Base-by-base conservation (phyloP, 2,888 invertebrate species). In the Phalera bucephala region DNA sequence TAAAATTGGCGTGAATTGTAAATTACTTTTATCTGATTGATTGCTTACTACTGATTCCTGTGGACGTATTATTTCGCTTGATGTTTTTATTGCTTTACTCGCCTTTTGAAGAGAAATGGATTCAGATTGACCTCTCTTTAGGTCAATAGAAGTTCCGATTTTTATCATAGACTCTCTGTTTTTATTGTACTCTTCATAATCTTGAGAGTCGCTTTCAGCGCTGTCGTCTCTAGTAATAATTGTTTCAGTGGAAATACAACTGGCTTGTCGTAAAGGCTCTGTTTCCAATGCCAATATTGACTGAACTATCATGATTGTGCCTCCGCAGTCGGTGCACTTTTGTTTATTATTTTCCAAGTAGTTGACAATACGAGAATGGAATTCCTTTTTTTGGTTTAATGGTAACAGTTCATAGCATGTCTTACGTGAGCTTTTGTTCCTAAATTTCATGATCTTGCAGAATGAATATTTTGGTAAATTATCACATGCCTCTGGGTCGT, bases 381-480 rank as follows among this genome's bases (percentile, higher is more conserved):
- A 88, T 54, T 91, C 90, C 47, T 86, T 91, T 51, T 88, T 91
- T 49, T 92, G 91, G 49, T 89, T 90, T 5, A 85, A 67, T 0
- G 91, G 85, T 12, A 92, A 64, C 17, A 91, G 59, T 47, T 91
- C 90, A 51, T 92, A 92, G 36, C 91, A 89, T 0, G 91, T 80
- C 40, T 80, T 78, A 47, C 89, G 81, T 23, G 92, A 87, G 34
- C 74, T 82, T 43, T 75, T 82, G 45, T 82, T 89, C 64, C 83
- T 88, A 55, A 93, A 93, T 58, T 86, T 89, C 62, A 93, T 76
- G 6, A 91, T 67, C 63, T 89, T 91, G 59, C 93, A 93, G 64
- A 88, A 90, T 4, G 92, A 91, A 52, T 92, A 91, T 52, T 80
- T 81, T 0, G 92, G 91, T 27, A 91, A 63, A 45, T 78, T 73